Percentiles rank a stretch among this genome's conserved stretches.
Evolutionary conservation across 2,888 invertebrate genomes (phyloP).

Genomic region (Neoitamus cyanurus): DNA sequence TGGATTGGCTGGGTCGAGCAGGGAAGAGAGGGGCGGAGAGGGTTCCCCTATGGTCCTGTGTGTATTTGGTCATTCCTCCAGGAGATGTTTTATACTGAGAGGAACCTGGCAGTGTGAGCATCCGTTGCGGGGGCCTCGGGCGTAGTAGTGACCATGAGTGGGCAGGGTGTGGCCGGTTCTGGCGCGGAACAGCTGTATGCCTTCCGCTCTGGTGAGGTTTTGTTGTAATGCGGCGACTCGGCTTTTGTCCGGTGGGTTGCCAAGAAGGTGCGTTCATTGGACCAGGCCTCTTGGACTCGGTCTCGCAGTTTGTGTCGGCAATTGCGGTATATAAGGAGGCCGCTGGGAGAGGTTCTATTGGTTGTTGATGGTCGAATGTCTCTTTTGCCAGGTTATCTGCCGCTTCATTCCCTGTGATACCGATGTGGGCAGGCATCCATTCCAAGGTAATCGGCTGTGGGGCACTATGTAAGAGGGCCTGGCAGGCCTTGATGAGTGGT

Average conservation of each 20-base stretch:
- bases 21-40: too few species aligned
- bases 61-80: too few species aligned
- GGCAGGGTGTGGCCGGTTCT: background rate
- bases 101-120: background rate
- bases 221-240: background rate
- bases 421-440: background rate
- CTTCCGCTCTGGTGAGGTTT: background rate
- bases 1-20: too few species aligned
- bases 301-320: background rate
- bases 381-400: background rate
- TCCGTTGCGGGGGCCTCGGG: background rate
- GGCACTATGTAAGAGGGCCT: too few species aligned
- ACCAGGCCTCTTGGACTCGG: background rate
- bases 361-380: too few species aligned
- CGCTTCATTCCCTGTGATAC: background rate
- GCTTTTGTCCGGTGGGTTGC: background rate
- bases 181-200: background rate
- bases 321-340: too few species aligned
- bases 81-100: too few species aligned
- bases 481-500: background rate
- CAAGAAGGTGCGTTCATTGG: background rate
- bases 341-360: too few species aligned
- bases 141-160: background rate
- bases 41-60: too few species aligned
- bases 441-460: background rate